Conservation (phyloP, 1,140 invertebrate genomes). For the Ditylenchus dipsaci region DNA sequence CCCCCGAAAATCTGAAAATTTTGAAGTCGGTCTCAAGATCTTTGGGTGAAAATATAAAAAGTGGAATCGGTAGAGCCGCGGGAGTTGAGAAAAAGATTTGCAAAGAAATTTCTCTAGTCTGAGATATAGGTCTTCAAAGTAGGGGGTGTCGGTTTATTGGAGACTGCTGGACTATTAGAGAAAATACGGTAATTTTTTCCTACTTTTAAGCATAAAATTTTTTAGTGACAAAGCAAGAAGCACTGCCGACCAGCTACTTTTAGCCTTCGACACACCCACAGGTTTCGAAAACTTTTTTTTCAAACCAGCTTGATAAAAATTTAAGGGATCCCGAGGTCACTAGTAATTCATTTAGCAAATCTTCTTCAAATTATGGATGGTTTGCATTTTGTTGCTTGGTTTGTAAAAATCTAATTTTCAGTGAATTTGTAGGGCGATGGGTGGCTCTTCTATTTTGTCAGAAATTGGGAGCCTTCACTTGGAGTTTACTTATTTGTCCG, state of each 20-base stretch:
- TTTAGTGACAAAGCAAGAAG: conserved; percentile 87
- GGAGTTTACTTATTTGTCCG: conserved; percentile 91
- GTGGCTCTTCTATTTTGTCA: conserved; percentile 88
- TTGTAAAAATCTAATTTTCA: conserved; percentile 75
- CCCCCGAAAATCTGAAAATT: no score
- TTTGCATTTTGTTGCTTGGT: no score
- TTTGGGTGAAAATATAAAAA: no score
- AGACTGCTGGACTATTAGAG: no score
- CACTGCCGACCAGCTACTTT: conserved; percentile 85
- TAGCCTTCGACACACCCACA: conserved; percentile 85
- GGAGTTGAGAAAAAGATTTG: no score
- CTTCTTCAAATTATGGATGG: conserved; percentile 86
- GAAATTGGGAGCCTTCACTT: conserved; percentile 90
- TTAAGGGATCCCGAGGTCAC: conserved; percentile 87
- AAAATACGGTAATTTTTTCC: no score
- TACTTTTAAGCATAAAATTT: conserved; percentile 62
- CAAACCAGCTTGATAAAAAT: neutral
- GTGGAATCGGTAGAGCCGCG: no score
- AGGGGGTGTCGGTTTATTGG: no score
- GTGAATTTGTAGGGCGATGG: conserved; percentile 77
- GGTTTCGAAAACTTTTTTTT: neutral
- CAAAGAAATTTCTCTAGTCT: no score
- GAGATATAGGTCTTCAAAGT: no score
- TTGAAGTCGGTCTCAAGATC: no score
- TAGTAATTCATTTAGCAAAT: conserved; percentile 83